These are phyloP conservation scores for Drosophila ercepeae DNA, from an alignment of 1,140 invertebrate species.

Conservation along the genomic window DNA sequence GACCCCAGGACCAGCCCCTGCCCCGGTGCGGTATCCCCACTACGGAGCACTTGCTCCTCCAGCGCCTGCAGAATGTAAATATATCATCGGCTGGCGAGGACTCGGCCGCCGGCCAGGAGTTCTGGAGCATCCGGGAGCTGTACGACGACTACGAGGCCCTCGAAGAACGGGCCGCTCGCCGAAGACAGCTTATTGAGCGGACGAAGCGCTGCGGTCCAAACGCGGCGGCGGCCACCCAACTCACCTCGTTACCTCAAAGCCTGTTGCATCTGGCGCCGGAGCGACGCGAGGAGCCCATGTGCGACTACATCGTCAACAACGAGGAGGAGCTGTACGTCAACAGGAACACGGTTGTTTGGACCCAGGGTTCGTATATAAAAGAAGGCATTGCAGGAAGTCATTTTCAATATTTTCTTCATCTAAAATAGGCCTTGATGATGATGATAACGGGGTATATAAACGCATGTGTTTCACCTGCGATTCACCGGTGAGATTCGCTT, in stretches of 20 bases:
- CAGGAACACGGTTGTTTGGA: constrained; percentile 93
- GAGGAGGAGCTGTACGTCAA: constrained; percentile 96
- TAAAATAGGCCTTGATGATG: constrained; percentile 48
- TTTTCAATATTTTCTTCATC: background rate
- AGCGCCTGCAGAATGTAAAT: constrained; percentile 89
- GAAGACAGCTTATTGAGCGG: constrained; percentile 59
- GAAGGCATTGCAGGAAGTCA: too few species aligned
- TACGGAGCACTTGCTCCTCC: constrained; percentile 87
- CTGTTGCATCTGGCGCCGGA: constrained; percentile 37
- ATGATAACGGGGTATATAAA: constrained; percentile 81
- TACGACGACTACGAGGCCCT: constrained; percentile 66
- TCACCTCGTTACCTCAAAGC: constrained; percentile 54
- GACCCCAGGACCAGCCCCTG: constrained; percentile 83
- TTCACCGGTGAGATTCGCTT: constrained; percentile 91
- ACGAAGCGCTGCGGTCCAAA: constrained; percentile 64
- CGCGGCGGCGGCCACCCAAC: constrained; percentile 58
- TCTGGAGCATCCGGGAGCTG: constrained; percentile 88
- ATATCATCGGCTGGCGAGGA: constrained; percentile 85
- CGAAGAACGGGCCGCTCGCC: constrained; percentile 53
- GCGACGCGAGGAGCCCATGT: constrained; percentile 63
- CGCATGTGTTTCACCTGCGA: constrained; percentile 92
- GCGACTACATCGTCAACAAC: constrained; percentile 79
- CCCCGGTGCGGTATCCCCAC: constrained; percentile 61
- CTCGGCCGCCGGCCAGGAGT: constrained; percentile 86
- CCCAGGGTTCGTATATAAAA: constrained; percentile 56